Evolutionary conservation across 1,140 invertebrate species (phyloP), one percentile per base, ranked within the genome.

Genomic region (Trachymyrmex septentrionalis): DNA sequence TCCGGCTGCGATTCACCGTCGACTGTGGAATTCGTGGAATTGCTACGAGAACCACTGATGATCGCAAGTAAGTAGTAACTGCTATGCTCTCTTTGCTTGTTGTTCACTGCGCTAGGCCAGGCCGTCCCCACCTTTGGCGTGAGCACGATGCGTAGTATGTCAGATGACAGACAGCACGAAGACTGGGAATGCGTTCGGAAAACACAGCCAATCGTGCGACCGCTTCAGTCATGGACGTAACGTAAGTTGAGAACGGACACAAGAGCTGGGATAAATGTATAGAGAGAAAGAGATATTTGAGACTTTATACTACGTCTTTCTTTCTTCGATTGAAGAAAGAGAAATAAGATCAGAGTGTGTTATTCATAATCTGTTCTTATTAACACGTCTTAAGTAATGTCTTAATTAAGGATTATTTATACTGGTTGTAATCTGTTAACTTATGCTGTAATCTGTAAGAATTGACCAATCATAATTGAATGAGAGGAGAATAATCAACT

Each of bases 91-190:
- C 48, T 38, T 55, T 9, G 48, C 63, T 34, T 67, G 44, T 77
- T 66, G 48, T 38, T 57, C 77, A 38, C 48, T 71, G 64, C 21
- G 30, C 48, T 71, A 24, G 21, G 21, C 48, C 30, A 34, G 34
- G 48, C 48, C 30, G 21, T 30, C 77, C 30, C 77, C 48, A 38
- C 77, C n/a, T 69, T 38, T 34, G 16, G 77, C 30, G n/a, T 53
- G 21, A 69, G 12, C 66, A 67, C 64, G 77, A 81, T 81, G 64
- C 77, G 63, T 57, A 81, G 64, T 69, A 81, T 4, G 48, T 69
- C 48, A 71, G 77, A 16, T 81, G 77, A 81, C 48, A 55, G 48
- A 71, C 48, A n/a, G 57, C 27, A 21, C 21, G 38, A 10, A 12
- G 12, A 34, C 30, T 21, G 38, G 71, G 10, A 21, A 44, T 1